Base-by-base conservation (phyloP, 2,888 invertebrate species). In the Callimorpha dominula region DNA sequence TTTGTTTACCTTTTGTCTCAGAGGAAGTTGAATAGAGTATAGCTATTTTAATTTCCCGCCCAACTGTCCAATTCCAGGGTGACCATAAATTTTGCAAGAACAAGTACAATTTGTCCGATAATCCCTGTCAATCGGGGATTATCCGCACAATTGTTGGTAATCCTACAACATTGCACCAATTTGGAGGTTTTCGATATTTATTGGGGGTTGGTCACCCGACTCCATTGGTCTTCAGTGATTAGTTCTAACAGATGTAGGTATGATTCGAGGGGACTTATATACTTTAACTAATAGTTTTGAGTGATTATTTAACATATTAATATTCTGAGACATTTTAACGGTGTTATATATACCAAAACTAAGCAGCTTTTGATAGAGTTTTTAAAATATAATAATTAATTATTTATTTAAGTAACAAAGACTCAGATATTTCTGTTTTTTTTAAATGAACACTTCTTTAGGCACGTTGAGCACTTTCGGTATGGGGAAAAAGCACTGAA, bases 61-160 rank as follows among this genome's bases (percentile, higher is more conserved):
- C 77, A 81, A 75, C 74, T 84, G 84, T 76, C 62, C 71, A 79
- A 78, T 74, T 60, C 62, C 66, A 62, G 50, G 46, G 9, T 84
- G 77, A 81, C 85, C 78, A 90, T 91, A 89, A 91, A 91, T 91
- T 88, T 86, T 73, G 74, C 70, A 84, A 72, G 78, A 83, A 77
- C 77, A 78, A 77, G 82, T 80, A 83, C 87, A 81, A 87, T 87
- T 89, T 90, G 87, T 86, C 85, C 83, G 78, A 74, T 88, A 91
- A 91, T 89, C 91, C 89, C 85, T 88, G 91, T 90, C 91, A 86
- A 91, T 91, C 83, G 90, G 81, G 90, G 88, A 91, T 91, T 90
- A 91, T 88, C 87, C 84, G 65, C 70, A 86, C 88, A 89, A 91
- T 91, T 88, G 89, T 74, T 75, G 78, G 82, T 91, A 91, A 91